Evolutionary conservation across 2,113 vertebrate genomes (phyloP).

Genomic region (Micromys minutus): DNA sequence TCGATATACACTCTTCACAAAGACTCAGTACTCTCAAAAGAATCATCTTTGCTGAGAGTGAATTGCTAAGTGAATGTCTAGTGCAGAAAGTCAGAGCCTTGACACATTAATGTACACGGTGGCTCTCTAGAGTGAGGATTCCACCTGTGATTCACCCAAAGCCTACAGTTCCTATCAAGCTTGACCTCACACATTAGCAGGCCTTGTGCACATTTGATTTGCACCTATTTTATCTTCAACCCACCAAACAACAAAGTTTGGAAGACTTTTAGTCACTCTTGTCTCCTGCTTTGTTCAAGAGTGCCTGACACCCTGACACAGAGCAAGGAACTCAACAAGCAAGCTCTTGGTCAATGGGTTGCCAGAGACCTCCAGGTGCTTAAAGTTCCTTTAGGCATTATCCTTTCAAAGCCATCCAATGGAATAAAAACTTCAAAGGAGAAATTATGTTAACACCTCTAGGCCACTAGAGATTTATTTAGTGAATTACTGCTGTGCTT

Average conservation of each 20-base stretch:
- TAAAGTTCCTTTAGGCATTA: constrained; percentile 22
- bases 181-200: background rate
- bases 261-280: background rate
- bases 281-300: background rate
- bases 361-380: background rate
- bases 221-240: background rate
- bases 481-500: constrained; percentile 57
- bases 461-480: constrained; percentile 55
- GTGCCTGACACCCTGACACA: background rate
- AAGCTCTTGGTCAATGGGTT: background rate
- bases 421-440: constrained; percentile 55
- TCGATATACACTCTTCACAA: constrained; percentile 1
- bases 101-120: background rate
- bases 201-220: constrained; percentile 30
- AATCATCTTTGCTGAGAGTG: background rate
- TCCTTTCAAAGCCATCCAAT: constrained; percentile 30
- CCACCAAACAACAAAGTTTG: background rate
- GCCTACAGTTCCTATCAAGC: background rate
- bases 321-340: background rate
- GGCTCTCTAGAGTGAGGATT: background rate
- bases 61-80: background rate
- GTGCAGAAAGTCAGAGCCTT: background rate
- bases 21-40: background rate
- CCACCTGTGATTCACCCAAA: background rate
- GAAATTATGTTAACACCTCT: constrained; percentile 37